These are phyloP conservation scores for Alsophila aescularia DNA, from an alignment of 2,888 invertebrate species.

Conservation along the genomic window DNA sequence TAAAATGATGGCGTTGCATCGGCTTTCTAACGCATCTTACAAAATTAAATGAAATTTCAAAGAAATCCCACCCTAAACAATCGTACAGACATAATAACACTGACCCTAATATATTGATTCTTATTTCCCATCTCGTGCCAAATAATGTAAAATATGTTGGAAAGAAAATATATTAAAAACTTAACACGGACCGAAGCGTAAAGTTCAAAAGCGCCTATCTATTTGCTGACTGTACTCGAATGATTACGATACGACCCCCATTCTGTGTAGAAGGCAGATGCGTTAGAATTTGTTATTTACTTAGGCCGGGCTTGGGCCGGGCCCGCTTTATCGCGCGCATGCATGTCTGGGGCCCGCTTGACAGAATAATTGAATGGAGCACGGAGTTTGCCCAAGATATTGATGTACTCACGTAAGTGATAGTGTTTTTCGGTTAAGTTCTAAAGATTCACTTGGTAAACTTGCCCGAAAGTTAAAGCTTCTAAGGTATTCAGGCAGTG, in stretches of 20 bases:
- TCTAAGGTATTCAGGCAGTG: too few species aligned
- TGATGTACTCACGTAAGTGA: conserved; percentile 28
- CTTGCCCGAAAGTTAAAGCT: too few species aligned
- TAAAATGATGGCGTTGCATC: too few species aligned
- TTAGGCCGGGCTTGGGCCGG: conserved; percentile 60
- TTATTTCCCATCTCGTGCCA: too few species aligned
- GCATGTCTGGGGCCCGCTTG: conserved; percentile 63
- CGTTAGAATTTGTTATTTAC: conserved; percentile 70
- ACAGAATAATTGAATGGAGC: conserved; percentile 59
- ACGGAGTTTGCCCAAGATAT: conserved; percentile 28
- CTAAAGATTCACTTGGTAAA: too few species aligned
- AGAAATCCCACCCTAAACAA: too few species aligned
- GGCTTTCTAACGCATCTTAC: too few species aligned
- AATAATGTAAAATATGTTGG: too few species aligned
- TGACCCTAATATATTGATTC: too few species aligned
- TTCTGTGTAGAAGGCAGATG: conserved; percentile 64
- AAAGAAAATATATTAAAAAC: conserved; percentile 1
- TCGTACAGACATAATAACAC: too few species aligned
- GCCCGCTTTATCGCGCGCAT: conserved; percentile 65
- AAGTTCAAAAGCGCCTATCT: conserved; percentile 37
- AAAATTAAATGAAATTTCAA: too few species aligned
- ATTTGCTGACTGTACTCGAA: conserved; percentile 43
- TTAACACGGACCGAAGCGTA: conserved; percentile 21
- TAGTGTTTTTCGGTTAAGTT: conserved; percentile 18
- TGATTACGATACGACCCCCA: conserved; percentile 53